Conservation (phyloP, 2,797 vertebrate genomes). For the Vireo griseus region DNA sequence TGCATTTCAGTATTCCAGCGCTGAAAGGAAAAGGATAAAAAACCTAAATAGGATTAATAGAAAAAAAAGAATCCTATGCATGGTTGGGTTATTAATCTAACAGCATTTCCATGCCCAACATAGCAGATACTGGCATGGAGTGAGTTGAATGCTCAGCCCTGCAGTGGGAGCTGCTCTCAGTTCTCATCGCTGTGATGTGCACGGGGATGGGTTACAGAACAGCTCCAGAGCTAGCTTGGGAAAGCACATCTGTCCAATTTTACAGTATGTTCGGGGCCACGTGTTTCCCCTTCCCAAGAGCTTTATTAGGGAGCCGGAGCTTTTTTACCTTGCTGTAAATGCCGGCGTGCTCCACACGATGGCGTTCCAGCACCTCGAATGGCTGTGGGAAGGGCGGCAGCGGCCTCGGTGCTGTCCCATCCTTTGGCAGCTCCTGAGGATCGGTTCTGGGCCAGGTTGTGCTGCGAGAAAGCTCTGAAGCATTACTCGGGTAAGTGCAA, state of each 20-base stretch:
- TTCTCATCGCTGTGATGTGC: rapidly evolving
- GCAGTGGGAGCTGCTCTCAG: not conserved
- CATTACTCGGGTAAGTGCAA: constrained; percentile 28
- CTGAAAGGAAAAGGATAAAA: not conserved
- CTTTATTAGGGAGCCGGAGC: rapidly evolving
- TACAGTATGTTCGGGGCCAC: rapidly evolving
- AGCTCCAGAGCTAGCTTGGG: not conserved
- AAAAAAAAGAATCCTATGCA: rapidly evolving
- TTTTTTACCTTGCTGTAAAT: not conserved
- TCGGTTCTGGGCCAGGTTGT: constrained; percentile 27
- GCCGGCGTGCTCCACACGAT: constrained; percentile 41
- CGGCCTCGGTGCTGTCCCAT: not conserved
- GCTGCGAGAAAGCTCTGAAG: constrained; percentile 48
- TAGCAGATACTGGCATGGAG: not conserved
- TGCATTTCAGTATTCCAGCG: rapidly evolving
- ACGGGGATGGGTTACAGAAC: not conserved
- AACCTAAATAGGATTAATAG: not conserved
- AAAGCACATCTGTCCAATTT: not conserved
- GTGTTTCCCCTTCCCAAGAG: not conserved
- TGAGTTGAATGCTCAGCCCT: rapidly evolving
- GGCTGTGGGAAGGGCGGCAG: not conserved
- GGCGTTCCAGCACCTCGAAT: constrained; percentile 63
- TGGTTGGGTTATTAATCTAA: not conserved
- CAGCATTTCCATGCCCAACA: rapidly evolving
- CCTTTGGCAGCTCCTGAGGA: not conserved